Base-by-base conservation (phyloP, 2,888 invertebrate genomes). In the Dasypolia templi region DNA sequence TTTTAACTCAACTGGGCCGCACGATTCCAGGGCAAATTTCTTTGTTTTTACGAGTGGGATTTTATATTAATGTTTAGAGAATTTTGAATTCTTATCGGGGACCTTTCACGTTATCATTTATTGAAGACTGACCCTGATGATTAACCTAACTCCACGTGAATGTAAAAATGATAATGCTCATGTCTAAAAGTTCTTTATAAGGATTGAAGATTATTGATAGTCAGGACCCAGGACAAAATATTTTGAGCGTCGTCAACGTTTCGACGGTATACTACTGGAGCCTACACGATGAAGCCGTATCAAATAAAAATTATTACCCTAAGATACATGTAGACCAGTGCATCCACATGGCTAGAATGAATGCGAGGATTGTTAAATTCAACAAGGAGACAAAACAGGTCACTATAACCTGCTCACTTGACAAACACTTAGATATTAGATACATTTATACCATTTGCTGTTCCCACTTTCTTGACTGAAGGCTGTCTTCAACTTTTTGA, bases 1-100 rank as follows among this genome's bases (percentile, higher is more conserved):
- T 83, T 79, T 73, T 51, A 69, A 49, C 17, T 70, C 32, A 64
- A 56, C 61, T 53, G 42, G 64, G 17, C 14, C 63, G 26, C 42
- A 39, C 19, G 4, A 67, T 67, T 68, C n/a, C 42, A 42, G 51
- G 55, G 55, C 39, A 17, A 55, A 63, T 53, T 65, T 29, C 56
- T 44, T 66, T 9, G n/a, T 39, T n/a, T 35, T 71, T 70, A 44
- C 9, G 46, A n/a, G 42, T 12, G 4, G 6, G 42, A 49, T 62
- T 5, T 44, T 29, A 44, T 44, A 44, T 32, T 32, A 32, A 56
- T 32, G 22, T 56, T 32, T 22, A 32, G 11, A 56, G 22, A 56
- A 32, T 32, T 9, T 56, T 56, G 56, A 19, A 4, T 32, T 56
- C 19, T 32, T 56, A 32, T 56, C 29, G 0, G 9, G 55, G 22